Percentiles rank a stretch among this genome's conserved stretches.
These are phyloP conservation scores for Cyaniris semiargus DNA, from an alignment of 2,888 invertebrate species.

Conservation along the genomic window DNA sequence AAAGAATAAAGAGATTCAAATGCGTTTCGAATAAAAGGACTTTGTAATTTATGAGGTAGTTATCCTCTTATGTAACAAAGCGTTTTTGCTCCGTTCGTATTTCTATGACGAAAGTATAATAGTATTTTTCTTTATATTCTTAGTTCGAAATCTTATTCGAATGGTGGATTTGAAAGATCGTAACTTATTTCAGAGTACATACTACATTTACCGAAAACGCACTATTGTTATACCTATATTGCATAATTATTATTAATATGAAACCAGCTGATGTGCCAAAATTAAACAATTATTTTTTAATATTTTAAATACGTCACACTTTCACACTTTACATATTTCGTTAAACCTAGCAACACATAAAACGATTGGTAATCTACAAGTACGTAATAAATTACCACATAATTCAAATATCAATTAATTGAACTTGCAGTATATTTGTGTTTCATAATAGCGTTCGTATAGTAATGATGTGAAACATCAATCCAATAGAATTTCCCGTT, in stretches of 20 bases:
- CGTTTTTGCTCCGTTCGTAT: neutral
- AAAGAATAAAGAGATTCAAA: slow-evolving; percentile 13
- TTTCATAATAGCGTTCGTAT: neutral
- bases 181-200: no score
- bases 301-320: no score
- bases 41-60: neutral
- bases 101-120: neutral
- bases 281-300: no score
- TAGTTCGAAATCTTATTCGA: neutral
- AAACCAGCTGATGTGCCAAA: neutral
- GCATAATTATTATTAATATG: neutral
- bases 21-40: neutral
- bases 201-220: no score
- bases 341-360: no score
- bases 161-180: neutral
- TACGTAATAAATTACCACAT: neutral
- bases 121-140: neutral
- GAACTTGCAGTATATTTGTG: neutral
- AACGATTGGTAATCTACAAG: neutral
- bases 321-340: no score
- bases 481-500: neutral
- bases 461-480: neutral
- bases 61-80: slow-evolving; percentile 14
- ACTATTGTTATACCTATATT: no score
- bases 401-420: neutral